phyloP scores from a whole-genome alignment of 2,888 invertebrate genomes.

The Galeopsomyia nigrocyanea region DNA sequence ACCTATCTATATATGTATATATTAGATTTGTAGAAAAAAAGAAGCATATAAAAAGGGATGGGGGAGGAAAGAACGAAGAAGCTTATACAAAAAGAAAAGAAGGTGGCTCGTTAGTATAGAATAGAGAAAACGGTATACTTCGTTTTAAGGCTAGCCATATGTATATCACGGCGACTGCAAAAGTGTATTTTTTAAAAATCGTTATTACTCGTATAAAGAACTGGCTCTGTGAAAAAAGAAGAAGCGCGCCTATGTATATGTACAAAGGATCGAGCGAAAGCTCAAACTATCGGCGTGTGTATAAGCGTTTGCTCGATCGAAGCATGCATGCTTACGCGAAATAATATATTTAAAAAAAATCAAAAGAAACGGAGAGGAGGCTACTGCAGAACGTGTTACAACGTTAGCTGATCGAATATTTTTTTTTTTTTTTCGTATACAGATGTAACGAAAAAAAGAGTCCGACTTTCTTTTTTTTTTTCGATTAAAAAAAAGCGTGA shows the following conservation, averaged over 20 bases:
- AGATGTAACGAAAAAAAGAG: too few relatives aligned
- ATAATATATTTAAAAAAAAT: too few relatives aligned
- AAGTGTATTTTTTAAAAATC: constrained; percentile 6
- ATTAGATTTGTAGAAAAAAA: not conserved
- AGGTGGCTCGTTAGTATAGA: constrained; percentile 5
- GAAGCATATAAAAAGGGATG: constrained; percentile 10
- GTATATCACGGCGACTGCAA: constrained; percentile 25
- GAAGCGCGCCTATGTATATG: constrained; percentile 10
- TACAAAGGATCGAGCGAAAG: constrained; percentile 3
- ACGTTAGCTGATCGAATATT: not conserved
- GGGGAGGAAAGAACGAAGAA: not conserved
- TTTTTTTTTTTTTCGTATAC: too few relatives aligned
- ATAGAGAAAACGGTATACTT: constrained; percentile 40
- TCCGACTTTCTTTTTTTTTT: not conserved
- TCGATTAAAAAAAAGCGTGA: not conserved
- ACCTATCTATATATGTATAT: constrained; percentile 3
- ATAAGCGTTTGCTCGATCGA: too few relatives aligned
- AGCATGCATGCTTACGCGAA: too few relatives aligned
- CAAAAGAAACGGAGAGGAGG: too few relatives aligned
- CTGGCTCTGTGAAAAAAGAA: constrained; percentile 35
- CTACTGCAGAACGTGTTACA: too few relatives aligned
- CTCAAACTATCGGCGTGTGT: not conserved
- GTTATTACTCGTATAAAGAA: constrained; percentile 36
- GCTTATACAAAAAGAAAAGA: constrained; percentile 17
- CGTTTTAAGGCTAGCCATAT: constrained; percentile 34